phyloP scores from a whole-genome alignment of 2,113 vertebrate genomes.

The Spermophilus dauricus region DNA sequence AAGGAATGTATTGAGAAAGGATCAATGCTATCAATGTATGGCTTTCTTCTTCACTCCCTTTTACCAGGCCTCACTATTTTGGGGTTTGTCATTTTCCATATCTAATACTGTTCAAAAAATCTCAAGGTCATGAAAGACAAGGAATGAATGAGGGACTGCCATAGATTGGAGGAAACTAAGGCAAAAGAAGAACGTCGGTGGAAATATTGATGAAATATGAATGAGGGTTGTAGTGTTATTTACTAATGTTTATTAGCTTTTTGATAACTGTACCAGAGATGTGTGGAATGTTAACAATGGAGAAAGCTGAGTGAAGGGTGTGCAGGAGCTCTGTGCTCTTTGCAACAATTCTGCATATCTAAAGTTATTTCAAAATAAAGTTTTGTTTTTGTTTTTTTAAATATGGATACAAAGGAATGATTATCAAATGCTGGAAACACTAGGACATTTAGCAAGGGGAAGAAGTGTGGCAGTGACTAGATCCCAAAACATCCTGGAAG shows the following conservation, averaged over 20 bases:
- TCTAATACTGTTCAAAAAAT: not conserved
- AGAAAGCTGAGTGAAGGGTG: not conserved
- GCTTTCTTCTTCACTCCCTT: too few relatives aligned
- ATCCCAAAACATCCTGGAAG: not conserved
- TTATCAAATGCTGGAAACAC: not conserved
- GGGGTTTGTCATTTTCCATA: too few relatives aligned
- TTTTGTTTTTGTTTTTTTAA: not conserved
- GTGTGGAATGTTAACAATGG: not conserved
- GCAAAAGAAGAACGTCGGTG: not conserved
- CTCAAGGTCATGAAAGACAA: not conserved
- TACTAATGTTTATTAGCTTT: conserved; percentile 13
- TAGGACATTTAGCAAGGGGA: not conserved
- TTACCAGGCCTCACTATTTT: too few relatives aligned
- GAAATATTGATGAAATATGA: conserved; percentile 10
- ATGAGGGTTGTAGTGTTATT: not conserved
- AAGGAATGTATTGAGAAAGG: too few relatives aligned
- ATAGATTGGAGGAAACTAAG: not conserved
- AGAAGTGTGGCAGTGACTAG: not conserved
- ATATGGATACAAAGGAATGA: not conserved
- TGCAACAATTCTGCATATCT: not conserved
- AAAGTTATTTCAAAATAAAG: conserved; percentile 7
- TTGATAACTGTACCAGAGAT: not conserved
- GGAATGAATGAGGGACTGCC: not conserved
- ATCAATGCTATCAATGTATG: too few relatives aligned
- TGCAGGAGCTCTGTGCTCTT: not conserved